phyloP scores from a whole-genome alignment of 2,113 vertebrate genomes.

The Rafetus swinhoei region DNA sequence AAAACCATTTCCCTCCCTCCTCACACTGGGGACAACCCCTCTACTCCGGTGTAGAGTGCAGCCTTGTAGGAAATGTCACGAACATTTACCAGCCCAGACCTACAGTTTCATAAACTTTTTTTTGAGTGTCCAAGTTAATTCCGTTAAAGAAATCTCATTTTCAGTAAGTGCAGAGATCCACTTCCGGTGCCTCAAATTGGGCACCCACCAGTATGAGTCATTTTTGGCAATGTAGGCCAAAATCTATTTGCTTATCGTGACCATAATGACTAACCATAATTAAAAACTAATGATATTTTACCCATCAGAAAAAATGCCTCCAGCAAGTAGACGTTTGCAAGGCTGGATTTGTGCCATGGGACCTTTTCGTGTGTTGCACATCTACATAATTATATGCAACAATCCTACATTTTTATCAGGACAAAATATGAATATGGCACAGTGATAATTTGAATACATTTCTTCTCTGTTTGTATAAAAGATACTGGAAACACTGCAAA shows the following conservation, averaged over 20 bases:
- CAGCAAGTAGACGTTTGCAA: background rate
- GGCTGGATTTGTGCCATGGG: background rate
- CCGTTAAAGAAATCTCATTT: background rate
- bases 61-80: background rate
- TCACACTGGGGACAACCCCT: background rate
- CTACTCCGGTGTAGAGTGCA: background rate
- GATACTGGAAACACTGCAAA: background rate
- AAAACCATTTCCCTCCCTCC: background rate
- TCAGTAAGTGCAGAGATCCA: background rate
- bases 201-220: background rate
- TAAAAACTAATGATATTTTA: background rate
- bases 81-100: background rate
- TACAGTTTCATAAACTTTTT: background rate
- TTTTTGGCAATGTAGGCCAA: background rate
- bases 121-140: background rate
- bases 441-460: background rate
- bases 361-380: background rate
- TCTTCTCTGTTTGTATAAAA: background rate
- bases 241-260: background rate
- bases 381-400: background rate
- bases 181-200: background rate
- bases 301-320: background rate
- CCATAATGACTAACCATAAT: background rate
- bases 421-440: background rate
- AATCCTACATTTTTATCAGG: background rate